Conservation (phyloP, 2,797 vertebrate genomes). For the Emys orbicularis region DNA sequence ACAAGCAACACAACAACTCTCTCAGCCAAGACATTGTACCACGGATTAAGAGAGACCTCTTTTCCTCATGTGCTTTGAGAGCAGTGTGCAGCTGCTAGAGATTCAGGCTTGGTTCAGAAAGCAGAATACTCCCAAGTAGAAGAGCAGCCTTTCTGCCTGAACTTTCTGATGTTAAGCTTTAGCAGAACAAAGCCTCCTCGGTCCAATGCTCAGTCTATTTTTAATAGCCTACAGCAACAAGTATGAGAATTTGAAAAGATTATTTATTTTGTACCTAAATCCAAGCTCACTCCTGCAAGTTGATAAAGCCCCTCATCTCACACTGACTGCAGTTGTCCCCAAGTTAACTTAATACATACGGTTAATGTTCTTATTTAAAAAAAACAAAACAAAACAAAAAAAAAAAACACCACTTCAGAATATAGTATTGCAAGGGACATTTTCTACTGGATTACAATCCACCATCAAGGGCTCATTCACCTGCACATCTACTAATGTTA, state of each 20-base stretch:
- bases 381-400: background rate
- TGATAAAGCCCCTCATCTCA: background rate
- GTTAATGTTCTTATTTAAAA: background rate
- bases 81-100: background rate
- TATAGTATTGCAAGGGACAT: background rate
- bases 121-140: background rate
- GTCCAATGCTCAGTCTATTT: background rate
- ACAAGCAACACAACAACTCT: background rate
- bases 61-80: background rate
- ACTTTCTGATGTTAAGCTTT: background rate
- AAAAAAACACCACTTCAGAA: background rate
- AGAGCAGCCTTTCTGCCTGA: background rate
- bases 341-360: background rate
- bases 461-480: background rate
- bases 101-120: conserved; percentile 11
- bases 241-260: conserved; percentile 12
- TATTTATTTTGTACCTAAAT: background rate
- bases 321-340: background rate
- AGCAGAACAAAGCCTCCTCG: conserved; percentile 27
- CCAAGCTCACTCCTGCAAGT: background rate
- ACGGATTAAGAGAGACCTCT: background rate
- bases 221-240: background rate
- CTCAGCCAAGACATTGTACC: background rate
- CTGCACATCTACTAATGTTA: no score
- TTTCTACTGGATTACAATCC: background rate